Base-by-base conservation (phyloP, 2,113 vertebrate species). In the Dasyprocta punctata region DNA sequence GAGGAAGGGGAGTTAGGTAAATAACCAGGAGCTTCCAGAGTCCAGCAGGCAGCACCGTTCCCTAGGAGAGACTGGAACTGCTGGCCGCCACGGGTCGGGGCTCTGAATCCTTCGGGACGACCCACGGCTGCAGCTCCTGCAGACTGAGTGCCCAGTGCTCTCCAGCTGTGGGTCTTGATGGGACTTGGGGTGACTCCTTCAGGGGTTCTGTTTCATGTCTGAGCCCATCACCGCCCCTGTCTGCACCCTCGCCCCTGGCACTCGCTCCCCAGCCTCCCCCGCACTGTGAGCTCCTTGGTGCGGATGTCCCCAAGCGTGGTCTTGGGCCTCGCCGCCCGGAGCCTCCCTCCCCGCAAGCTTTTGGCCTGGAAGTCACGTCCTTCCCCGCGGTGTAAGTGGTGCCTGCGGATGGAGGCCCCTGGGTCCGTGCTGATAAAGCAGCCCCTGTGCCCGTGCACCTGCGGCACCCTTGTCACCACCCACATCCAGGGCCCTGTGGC, bases 241-340 rank as follows among this genome's bases (percentile, higher is more conserved):
- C 30, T 82, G 63, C 44, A 47, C 1, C 61, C 30, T 67, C 12
- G 3, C 4, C n/a, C 13, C 0, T 14, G 36, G 60, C 0, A 0
- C 86, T 47, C n/a, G 14, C 4, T 36, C 61, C 69, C 86, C 16
- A 28, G 19, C 67, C 16, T 44, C 69, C 36, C 49, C 26, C 56
- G 24, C 36, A 0, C 65, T 17, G 9, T 17, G 86, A 49, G 24
- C 3, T n/a, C 63, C 17, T 36, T 56, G 28, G 63, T 41, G 1
- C n/a, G 28, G 36, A 44, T 69, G 10, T 58, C 81, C 36, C 1
- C n/a, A 4, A 63, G 86, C 7, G 19, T 38, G n/a, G n/a, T 16
- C 63, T 83, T 73, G 30, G 8, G 11, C 16, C 24, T 14, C 17
- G 10, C 33, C 41, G 10, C 56, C 80, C 28, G 24, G 86, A 67